Base-by-base conservation (phyloP, 1,140 invertebrate species). In the Drosophila kurseongensis region DNA sequence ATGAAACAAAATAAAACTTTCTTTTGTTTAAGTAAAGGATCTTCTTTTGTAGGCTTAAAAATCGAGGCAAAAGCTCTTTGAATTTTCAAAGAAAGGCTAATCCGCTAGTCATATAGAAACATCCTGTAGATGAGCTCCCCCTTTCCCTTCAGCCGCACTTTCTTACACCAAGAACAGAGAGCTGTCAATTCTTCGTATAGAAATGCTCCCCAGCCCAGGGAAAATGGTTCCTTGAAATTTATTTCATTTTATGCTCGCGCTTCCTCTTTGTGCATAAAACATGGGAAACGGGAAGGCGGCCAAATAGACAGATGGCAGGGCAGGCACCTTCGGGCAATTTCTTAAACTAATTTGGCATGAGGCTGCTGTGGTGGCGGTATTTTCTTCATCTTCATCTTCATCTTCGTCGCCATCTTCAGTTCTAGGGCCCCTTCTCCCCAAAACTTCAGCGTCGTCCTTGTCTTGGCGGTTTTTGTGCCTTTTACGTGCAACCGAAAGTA, bases 321-420 rank as follows among this genome's bases (percentile, higher is more conserved):
- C 29, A 29, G 38, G 45, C 52, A 50, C 73, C 75, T 78, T 62
- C 38, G 41, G 73, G 73, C 71, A 75, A 75, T 75, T 75, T 75
- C 71, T 72, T 78, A 69, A 77, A 78, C 74, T 78, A 78, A 78
- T 78, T 78, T 78, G 68, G 51, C 67, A 45, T 58, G 65, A 71
- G 67, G 67, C 52, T 78, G 60, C 51, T 66, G 75, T 50, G 75
- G 67, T 65, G 62, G 54, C 47, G 61, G 52, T 35, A 56, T 68
- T 68, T 66, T 54, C 65, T 66, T 68, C 65, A 51, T 67, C 65
- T 67, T 60, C 58, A n/a, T 45, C 18, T 23, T 23, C 23, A 23
- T 23, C 23, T 23, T 4, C 55, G 41, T 45, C 62, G 36, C 38
- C 58, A 29, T 50, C 44, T 32, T 14, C 27, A 14, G 36, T 44